Percentiles rank a stretch among this genome's conserved stretches.
These are phyloP conservation scores for Cactoblastis cactorum DNA, from an alignment of 2,888 invertebrate species.

Conservation along the genomic window DNA sequence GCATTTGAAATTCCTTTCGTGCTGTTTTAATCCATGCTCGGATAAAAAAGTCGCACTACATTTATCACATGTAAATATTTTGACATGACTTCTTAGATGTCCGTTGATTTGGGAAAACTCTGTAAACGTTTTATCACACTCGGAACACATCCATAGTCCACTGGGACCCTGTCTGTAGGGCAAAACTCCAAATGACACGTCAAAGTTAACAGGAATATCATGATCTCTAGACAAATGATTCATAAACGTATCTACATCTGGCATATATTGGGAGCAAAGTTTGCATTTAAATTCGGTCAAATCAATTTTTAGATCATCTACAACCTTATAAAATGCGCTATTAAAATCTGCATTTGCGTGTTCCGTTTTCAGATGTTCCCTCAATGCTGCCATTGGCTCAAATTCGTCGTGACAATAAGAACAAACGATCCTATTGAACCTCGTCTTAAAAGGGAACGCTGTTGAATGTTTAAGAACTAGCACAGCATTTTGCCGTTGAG, in stretches of 20 bases:
- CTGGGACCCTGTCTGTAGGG: conserved; percentile 59
- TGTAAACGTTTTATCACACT: conserved; percentile 61
- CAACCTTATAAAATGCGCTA: conserved; percentile 69
- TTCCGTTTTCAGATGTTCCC: conserved; percentile 55
- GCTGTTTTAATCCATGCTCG: conserved; percentile 61
- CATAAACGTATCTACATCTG: conserved; percentile 59
- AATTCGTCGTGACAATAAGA: conserved; percentile 71
- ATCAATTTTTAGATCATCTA: conserved; percentile 65
- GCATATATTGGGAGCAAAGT: conserved; percentile 48
- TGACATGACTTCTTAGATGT: conserved; percentile 62
- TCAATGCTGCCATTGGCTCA: conserved; percentile 58
- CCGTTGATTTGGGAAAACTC: conserved; percentile 69
- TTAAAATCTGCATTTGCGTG: conserved; percentile 63
- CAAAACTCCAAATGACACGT: conserved; percentile 64
- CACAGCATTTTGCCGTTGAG: conserved; percentile 69
- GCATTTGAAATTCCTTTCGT: conserved; percentile 65
- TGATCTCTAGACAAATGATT: conserved; percentile 57
- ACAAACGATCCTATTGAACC: conserved; percentile 68
- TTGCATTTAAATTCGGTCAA: conserved; percentile 64
- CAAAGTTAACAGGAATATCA: conserved; percentile 56
- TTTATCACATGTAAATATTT: conserved; percentile 67
- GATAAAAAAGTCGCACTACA: conserved; percentile 67
- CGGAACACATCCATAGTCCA: conserved; percentile 63
- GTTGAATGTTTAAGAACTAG: conserved; percentile 63
- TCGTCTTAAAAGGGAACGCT: conserved; percentile 69